Base-by-base conservation (phyloP, 1,140 invertebrate species). In the Zaprionus tsacasi region DNA sequence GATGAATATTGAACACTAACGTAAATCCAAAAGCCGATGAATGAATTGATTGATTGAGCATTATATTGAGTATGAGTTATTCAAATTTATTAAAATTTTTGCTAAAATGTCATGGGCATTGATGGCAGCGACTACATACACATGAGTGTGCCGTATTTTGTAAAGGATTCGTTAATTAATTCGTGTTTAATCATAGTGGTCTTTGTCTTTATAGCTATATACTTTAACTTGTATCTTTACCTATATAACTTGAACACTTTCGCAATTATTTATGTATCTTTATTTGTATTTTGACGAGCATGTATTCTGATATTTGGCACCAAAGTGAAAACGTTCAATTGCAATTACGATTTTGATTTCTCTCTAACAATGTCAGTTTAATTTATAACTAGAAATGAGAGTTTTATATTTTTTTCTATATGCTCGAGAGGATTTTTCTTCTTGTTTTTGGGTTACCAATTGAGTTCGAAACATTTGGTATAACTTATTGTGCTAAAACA, bases 51-150 rank as follows among this genome's bases (percentile, higher is more conserved):
- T 59, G 21, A 59, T 65, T 56, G 48, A 48, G 76, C 64, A 69
- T 36, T 15, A 61, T 79, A 76, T 73, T 81, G 69, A 72, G 71
- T 86, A 87, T 78, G 85, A 88, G 74, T 83, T 80, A 71, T 88
- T 89, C 78, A 88, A 88, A 81, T 88, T 88, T 83, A 89, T 89
- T 88, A 89, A 88, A 89, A 89, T 89, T 88, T 74, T 89, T 89
- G 79, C 83, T 88, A 88, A 87, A 87, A 87, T 71, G 64, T 71
- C 72, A 30, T 65, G 45, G 60, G 69, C 66, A 55, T 52, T 48
- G 55, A 64, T 54, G 75, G 66, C 63, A 43, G 30, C 65, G 55
- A 15, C 40, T 48, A 27, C 54, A 50, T 54, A 64, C 45, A 65
- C 38, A 45, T 50, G 38, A 45, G 40, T 43, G 54, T 69, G 50